Evolutionary conservation across 1,140 invertebrate genomes (phyloP), one percentile per base, ranked within the genome.

Genomic region (Limonius californicus): DNA sequence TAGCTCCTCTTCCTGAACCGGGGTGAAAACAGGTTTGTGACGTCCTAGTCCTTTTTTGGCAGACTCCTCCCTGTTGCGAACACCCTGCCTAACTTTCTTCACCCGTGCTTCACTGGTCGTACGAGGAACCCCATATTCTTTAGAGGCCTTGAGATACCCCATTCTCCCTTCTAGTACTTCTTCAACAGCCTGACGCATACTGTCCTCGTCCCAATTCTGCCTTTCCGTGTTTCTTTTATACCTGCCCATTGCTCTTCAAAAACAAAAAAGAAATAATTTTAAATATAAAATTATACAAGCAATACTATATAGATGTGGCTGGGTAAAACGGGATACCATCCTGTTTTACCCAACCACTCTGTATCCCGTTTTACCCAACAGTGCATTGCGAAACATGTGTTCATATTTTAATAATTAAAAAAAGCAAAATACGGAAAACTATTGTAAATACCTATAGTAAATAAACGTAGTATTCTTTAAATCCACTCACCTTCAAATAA

Each of bases 121-220:
- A 16, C 63, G 62, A 27, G 71, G 62, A 45, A 67, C 67, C 23
- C 59, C 59, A 57, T 59, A 68, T 23, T 42, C 54, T 57, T 59
- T 59, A 20, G 65, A 69, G 43, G 66, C 67, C 21, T 54, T 53
- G 39, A 69, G 53, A 57, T 64, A 68, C 50, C 69, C 68, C 68
- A 71, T 66, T 62, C 47, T 63, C 30, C 61, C 61, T 32, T 39
- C 54, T 23, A 63, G 54, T 56, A 71, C 66, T 54, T 61, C 68
- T 54, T 64, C 58, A 16, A 69, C 50, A 59, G 65, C 65, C 62
- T 67, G 54, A 58, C 57, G 67, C 70, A 70, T 72, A 32, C 63
- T 55, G 32, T 70, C 62, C 61, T 66, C 68, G 57, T 70, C 54
- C 70, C 67, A 69, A 63, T 55, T 62, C 32, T 58, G 62, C 57